Base-by-base conservation (phyloP, 2,888 invertebrate genomes). In the Incurvaria masculella region DNA sequence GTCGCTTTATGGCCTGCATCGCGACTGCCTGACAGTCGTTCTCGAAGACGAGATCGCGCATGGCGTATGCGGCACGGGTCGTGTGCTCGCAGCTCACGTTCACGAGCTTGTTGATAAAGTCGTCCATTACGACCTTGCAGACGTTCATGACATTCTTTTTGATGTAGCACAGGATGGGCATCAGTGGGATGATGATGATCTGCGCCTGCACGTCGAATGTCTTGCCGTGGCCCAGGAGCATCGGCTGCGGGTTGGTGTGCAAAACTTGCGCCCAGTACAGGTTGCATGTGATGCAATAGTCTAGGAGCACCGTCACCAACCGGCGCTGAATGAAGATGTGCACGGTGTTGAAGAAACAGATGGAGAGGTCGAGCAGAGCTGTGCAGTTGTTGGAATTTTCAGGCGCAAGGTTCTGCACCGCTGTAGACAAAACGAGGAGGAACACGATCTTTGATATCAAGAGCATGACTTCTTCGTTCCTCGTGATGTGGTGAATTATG, bases 141-240 rank as follows among this genome's bases (percentile, higher is more conserved):
- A 21, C 44, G 19, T 21, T 14, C 2, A 21, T 4, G 5, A 14
- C 3, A 14, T 10, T 21, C 5, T 16, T 11, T 4, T 18, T 26
- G 5, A 26, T 45, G 14, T 39, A 41, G 19, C 20, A 40, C 33
- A 49, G 39, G 5, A 49, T 44, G 3, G 48, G 48, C 8, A 49
- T 42, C n/a, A 49, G 11, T 17, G 44, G 10, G 2, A 49, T 33
- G 5, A 44, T 26, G 14, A 63, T 48, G 8, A 64, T 55, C 49
- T 65, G 65, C 39, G 60, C 54, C 10, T 58, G 57, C 3, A 63
- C 51, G 11, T 57, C 55, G n/a, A 57, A 58, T 16, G 51, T 56
- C 20, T 56, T 56, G 4, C 63, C 65, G 47, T 61, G 58, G 42
- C 58, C 57, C 47, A 61, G 59, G 52, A 63, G 62, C 17, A 54